Conservation (phyloP, 2,888 invertebrate genomes). For the Pachymerium ferrugineum region DNA sequence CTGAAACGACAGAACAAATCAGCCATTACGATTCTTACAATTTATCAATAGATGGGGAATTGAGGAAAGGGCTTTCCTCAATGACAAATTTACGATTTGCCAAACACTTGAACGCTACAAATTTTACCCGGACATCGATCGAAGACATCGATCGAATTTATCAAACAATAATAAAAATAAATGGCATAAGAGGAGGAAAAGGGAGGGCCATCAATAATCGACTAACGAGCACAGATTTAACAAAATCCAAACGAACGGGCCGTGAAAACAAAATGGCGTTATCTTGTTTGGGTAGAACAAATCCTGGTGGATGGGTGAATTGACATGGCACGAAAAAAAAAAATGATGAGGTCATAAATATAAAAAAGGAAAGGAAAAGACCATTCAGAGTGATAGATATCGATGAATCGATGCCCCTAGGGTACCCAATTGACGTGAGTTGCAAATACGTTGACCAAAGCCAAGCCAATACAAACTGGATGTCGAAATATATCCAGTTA, state of each 20-base stretch:
- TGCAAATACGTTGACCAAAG: no score
- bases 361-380: neutral
- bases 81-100: constrained; percentile 17
- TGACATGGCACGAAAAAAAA: neutral
- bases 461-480: neutral
- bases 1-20: constrained; percentile 14
- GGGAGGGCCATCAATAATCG: constrained; percentile 4
- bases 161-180: neutral
- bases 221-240: neutral
- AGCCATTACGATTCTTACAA: neutral
- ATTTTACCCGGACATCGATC: neutral
- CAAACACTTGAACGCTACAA: neutral
- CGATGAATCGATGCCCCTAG: neutral
- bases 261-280: neutral
- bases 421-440: no score
- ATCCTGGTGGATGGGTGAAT: neutral
- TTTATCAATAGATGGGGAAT: neutral
- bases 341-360: no score
- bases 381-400: neutral
- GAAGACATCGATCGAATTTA: neutral
- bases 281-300: neutral
- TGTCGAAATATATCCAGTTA: neutral
- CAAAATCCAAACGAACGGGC: neutral
- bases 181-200: no score
- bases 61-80: neutral